phyloP scores from a whole-genome alignment of 2,888 invertebrate species.

The Criorhina ranunculi region DNA sequence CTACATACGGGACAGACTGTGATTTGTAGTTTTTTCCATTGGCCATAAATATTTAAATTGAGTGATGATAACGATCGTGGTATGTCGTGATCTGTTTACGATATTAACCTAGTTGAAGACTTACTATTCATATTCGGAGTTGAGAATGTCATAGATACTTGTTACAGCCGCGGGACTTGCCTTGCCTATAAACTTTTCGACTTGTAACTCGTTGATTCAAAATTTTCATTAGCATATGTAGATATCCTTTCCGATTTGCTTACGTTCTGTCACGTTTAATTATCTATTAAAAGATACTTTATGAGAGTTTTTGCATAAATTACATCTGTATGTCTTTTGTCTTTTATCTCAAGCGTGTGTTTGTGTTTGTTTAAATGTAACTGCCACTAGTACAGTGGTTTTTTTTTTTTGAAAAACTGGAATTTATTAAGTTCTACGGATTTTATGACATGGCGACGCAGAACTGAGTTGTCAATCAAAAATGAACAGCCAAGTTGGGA shows the following conservation, averaged over 20 bases:
- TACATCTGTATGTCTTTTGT: neutral
- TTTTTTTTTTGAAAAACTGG: neutral
- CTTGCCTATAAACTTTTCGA: neutral
- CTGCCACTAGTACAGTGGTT: neutral
- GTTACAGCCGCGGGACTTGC: conserved; percentile 7
- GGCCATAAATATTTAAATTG: conserved; percentile 71
- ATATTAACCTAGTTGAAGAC: conserved; percentile 58
- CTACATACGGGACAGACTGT: neutral
- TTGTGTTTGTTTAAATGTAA: neutral
- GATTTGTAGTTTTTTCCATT: conserved; percentile 43
- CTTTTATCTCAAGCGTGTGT: neutral
- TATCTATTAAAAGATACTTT: conserved; percentile 28
- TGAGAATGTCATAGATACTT: conserved; percentile 23
- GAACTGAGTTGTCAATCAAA: no score
- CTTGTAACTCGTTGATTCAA: neutral
- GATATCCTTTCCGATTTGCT: conserved; percentile 13
- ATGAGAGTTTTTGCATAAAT: conserved; percentile 10
- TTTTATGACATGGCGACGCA: neutral
- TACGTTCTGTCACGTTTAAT: conserved; percentile 40
- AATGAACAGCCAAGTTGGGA: no score
- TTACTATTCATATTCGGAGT: conserved; percentile 41
- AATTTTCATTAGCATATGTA: conserved; percentile 14
- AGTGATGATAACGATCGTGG: conserved; percentile 65
- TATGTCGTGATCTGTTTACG: conserved; percentile 69
- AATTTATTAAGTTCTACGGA: neutral